phyloP scores from a whole-genome alignment of 2,888 invertebrate species.

The Athrips mouffetella region DNA sequence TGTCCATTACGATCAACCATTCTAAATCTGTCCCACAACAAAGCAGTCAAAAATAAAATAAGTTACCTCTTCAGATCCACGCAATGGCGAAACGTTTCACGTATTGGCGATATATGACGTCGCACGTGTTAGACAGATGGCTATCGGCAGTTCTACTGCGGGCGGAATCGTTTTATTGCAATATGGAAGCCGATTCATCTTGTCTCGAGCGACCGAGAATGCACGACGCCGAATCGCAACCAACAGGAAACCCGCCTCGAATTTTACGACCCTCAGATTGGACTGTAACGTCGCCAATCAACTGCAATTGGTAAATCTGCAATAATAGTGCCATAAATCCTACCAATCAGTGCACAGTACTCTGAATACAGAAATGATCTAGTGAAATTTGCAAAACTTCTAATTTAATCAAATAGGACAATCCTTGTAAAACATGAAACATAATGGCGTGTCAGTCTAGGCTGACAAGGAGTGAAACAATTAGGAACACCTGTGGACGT shows the following conservation, averaged over 20 bases:
- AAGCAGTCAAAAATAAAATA: too few relatives aligned
- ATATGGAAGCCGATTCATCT: slow-evolving; percentile 30
- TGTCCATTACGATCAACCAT: slow-evolving; percentile 69
- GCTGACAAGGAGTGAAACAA: slow-evolving; percentile 3
- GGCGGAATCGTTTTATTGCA: slow-evolving; percentile 37
- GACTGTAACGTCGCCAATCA: slow-evolving; percentile 9
- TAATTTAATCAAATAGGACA: too few relatives aligned
- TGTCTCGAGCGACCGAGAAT: slow-evolving; percentile 21
- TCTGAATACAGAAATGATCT: too few relatives aligned
- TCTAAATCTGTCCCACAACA: too few relatives aligned
- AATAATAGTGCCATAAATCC: neutral
- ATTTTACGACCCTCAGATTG: slow-evolving; percentile 11
- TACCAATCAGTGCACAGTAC: neutral
- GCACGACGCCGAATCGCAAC: neutral
- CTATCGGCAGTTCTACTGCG: slow-evolving; percentile 30
- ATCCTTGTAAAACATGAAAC: too few relatives aligned
- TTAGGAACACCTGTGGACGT: slow-evolving; percentile 11
- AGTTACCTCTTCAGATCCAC: neutral
- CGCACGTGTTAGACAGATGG: neutral
- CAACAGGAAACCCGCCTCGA: slow-evolving; percentile 10
- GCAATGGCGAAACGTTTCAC: slow-evolving; percentile 22
- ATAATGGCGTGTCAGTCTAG: neutral
- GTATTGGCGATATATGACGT: too few relatives aligned
- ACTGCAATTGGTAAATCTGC: slow-evolving; percentile 12
- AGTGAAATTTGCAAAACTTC: too few relatives aligned